Evolutionary conservation across 2,113 vertebrate genomes (phyloP), one percentile per base, ranked within the genome.

Genomic region (Anser cygnoides): DNA sequence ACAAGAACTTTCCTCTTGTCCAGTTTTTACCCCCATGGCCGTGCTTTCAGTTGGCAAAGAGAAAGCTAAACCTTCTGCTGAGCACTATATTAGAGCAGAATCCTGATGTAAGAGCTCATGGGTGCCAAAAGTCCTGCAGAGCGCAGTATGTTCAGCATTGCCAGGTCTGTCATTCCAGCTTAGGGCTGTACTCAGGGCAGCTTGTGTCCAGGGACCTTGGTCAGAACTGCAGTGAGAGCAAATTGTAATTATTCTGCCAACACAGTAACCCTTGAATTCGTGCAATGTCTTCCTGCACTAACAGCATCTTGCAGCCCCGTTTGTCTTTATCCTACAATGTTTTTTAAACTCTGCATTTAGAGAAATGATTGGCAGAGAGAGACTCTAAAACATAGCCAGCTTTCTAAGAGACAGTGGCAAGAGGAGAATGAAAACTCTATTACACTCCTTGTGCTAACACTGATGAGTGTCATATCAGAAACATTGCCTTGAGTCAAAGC

Each of bases 361-460:
- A 87, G 43, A 26, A 90, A 82, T 46, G 63, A 57, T 13, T 2
- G 1, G 29, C 31, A 89, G 75, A 23, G 29, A 85, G 22, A 37
- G 33, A 65, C 61, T 61, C 26, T 70, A 49, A 57, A 68, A 61
- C 50, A 81, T 76, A 85, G 63, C 29, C 44, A 73, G 25, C 58
- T 88, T 35, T 50, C 11, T 73, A 28, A 79, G 39, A 46, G 15
- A 44, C 11, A 70, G 67, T 35, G 59, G 41, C 43, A 79, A 76
- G 10, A 82, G 50, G 23, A 73, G 58, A 79, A 70, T 22, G 23
- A 88, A 79, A 90, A 23, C 9, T 11, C 7, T 26, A 20, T 4
- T 4, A 37, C 5, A 3, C 9, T 73, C 54, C 55, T 72, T 26
- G 17, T 55, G 41, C 35, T 83, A 26, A 85, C 1, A 1, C 0